phyloP scores from a whole-genome alignment of 1,140 invertebrate genomes.

The Aradophagus sp. region DNA sequence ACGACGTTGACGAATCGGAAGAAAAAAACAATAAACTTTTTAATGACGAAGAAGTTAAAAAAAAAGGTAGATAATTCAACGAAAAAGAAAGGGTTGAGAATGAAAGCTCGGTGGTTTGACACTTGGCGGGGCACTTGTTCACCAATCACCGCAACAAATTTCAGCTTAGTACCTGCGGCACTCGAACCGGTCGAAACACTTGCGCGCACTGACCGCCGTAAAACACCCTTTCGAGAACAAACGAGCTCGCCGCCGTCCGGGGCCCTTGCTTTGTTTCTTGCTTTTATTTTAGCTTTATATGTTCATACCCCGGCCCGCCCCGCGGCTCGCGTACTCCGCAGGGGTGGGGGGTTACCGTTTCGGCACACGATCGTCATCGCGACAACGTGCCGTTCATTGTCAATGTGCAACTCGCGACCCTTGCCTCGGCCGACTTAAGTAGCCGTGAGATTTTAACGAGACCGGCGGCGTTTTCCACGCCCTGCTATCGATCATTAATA shows the following conservation, averaged over 20 bases:
- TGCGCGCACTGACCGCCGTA: conserved; percentile 58
- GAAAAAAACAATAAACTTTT: too few relatives aligned
- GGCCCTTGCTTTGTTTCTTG: conserved; percentile 63
- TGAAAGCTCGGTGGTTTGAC: too few relatives aligned
- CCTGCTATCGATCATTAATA: too few relatives aligned
- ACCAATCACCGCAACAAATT: conserved; percentile 19
- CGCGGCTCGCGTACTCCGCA: conserved; percentile 6
- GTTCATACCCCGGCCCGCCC: conserved; percentile 57
- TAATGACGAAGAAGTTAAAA: too few relatives aligned
- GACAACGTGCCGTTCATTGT: conserved; percentile 46
- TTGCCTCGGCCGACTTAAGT: conserved; percentile 42
- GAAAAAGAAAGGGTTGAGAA: too few relatives aligned
- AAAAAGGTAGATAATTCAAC: too few relatives aligned
- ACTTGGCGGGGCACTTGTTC: conserved; percentile 19
- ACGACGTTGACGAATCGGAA: too few relatives aligned
- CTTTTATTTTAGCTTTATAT: conserved; percentile 72
- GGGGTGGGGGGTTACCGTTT: conserved; percentile 56
- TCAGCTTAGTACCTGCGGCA: conserved; percentile 62
- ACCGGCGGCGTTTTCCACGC: background rate
- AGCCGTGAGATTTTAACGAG: conserved; percentile 38
- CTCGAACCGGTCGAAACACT: conserved; percentile 53
- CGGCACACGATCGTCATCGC: conserved; percentile 57
- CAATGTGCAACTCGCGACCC: conserved; percentile 39
- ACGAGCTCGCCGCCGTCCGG: conserved; percentile 46
- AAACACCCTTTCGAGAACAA: conserved; percentile 54